Percentiles rank a stretch among this genome's conserved stretches.
These are phyloP conservation scores for Hippocampus guttulatus DNA, from an alignment of 2,113 vertebrate species.

Conservation along the genomic window DNA sequence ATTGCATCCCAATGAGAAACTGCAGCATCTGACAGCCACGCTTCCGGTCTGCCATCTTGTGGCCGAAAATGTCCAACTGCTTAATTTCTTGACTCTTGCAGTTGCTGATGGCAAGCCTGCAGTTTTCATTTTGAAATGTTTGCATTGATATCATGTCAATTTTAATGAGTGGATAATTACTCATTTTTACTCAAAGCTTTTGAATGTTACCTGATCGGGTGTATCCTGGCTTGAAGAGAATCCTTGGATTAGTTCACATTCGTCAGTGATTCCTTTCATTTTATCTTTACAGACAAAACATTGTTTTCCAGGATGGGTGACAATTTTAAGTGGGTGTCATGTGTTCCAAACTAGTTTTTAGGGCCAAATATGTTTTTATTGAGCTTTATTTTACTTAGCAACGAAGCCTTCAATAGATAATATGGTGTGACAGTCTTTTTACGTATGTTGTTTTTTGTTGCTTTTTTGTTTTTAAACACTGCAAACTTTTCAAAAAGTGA, in stretches of 20 bases:
- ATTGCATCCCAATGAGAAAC: slow-evolving; percentile 6
- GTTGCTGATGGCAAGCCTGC: not conserved
- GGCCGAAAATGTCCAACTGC: slow-evolving; percentile 25
- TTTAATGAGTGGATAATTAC: slow-evolving; percentile 3
- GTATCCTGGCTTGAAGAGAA: not conserved
- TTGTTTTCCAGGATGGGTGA: not conserved
- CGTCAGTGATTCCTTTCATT: not conserved
- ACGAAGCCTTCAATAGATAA: not conserved
- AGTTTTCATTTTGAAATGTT: slow-evolving; percentile 15
- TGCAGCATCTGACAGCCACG: slow-evolving; percentile 16
- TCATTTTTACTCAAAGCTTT: slow-evolving; percentile 24
- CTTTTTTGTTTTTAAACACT: slow-evolving; percentile 10
- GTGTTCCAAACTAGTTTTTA: slow-evolving; percentile 25
- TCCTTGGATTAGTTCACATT: not conserved
- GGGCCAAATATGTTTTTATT: slow-evolving; percentile 29
- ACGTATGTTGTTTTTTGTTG: not conserved
- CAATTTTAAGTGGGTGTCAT: slow-evolving; percentile 13
- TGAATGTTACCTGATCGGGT: slow-evolving; percentile 20
- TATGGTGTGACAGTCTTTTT: not conserved
- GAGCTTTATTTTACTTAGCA: not conserved
- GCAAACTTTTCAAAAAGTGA: slow-evolving; percentile 18
- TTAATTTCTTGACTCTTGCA: slow-evolving; percentile 12
- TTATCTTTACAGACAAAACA: not conserved
- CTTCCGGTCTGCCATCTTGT: slow-evolving; percentile 48
- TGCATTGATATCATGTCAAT: slow-evolving; percentile 1